Conservation (phyloP, 2,113 vertebrate genomes). For the Zonotrichia leucophrys region DNA sequence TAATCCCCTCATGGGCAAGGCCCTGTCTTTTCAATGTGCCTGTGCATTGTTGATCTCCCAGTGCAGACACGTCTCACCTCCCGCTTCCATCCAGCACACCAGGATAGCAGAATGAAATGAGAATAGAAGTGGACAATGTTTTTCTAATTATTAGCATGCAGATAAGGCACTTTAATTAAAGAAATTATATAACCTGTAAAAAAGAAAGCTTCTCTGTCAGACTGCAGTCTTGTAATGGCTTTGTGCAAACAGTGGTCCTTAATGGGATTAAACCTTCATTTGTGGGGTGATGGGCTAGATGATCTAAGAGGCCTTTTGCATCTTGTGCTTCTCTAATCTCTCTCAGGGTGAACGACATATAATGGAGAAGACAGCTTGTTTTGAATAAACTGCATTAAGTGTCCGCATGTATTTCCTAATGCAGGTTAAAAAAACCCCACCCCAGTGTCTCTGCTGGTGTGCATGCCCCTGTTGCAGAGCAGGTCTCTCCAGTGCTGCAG, state of each 20-base stretch:
- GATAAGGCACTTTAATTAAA: constrained; percentile 52
- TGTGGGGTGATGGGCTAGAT: constrained; percentile 39
- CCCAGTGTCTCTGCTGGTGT: not conserved
- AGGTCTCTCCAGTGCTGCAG: not conserved
- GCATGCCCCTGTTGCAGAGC: not conserved
- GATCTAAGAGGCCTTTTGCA: constrained; percentile 26
- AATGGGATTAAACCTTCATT: constrained; percentile 65
- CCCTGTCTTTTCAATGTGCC: constrained; percentile 39
- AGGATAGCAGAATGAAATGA: not conserved
- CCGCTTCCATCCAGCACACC: not conserved
- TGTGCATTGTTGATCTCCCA: not conserved
- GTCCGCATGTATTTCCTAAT: not conserved
- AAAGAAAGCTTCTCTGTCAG: not conserved
- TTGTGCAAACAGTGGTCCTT: constrained; percentile 28
- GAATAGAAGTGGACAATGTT: not conserved
- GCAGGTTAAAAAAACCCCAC: not conserved
- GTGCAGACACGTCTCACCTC: not conserved
- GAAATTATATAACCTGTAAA: not conserved
- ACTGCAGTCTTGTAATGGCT: constrained; percentile 8
- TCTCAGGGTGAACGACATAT: not conserved
- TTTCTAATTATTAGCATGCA: constrained; percentile 29
- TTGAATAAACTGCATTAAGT: constrained; percentile 45
- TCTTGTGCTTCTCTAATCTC: not conserved
- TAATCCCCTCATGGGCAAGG: constrained; percentile 33
- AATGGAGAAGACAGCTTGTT: constrained; percentile 40